Evolutionary conservation across 2,888 invertebrate species (phyloP).

Genomic region (Luperina testacea): DNA sequence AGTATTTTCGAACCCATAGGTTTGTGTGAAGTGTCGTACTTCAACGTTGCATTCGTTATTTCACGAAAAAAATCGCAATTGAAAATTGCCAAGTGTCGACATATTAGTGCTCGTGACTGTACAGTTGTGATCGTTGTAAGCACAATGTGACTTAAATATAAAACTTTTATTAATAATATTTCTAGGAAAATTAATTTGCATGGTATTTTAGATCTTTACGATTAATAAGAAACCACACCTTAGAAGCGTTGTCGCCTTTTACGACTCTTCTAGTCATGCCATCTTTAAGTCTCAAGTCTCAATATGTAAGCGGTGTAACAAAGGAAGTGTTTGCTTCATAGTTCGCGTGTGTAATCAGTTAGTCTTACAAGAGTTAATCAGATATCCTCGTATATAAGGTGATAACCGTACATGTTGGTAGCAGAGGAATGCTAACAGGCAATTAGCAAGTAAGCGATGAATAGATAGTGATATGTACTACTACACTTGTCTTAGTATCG

Average conservation of each 20-base stretch:
- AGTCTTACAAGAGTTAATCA: slow-evolving; percentile 60
- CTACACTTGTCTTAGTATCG: slow-evolving; percentile 54
- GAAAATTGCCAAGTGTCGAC: no score
- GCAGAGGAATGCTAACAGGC: slow-evolving; percentile 65
- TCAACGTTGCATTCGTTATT: no score
- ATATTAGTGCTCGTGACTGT: not conserved
- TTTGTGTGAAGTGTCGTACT: no score
- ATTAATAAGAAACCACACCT: slow-evolving; percentile 41
- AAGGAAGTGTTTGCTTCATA: slow-evolving; percentile 48
- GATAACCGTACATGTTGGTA: slow-evolving; percentile 57
- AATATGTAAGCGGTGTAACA: slow-evolving; percentile 41
- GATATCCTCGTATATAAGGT: slow-evolving; percentile 59
- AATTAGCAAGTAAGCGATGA: slow-evolving; percentile 68
- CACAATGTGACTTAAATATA: not conserved
- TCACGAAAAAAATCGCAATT: no score
- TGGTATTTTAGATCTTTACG: slow-evolving; percentile 34
- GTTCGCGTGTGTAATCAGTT: slow-evolving; percentile 63
- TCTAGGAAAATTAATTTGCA: slow-evolving; percentile 29
- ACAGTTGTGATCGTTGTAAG: not conserved
- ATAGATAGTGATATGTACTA: slow-evolving; percentile 58
- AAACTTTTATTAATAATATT: slow-evolving; percentile 1
- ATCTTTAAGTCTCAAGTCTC: slow-evolving; percentile 19
- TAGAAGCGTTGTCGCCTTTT: slow-evolving; percentile 32
- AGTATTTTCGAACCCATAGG: no score
- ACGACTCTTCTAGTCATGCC: slow-evolving; percentile 30